Evolutionary conservation across 2,797 vertebrate species (phyloP).

Genomic region (Argyrosomus regius): DNA sequence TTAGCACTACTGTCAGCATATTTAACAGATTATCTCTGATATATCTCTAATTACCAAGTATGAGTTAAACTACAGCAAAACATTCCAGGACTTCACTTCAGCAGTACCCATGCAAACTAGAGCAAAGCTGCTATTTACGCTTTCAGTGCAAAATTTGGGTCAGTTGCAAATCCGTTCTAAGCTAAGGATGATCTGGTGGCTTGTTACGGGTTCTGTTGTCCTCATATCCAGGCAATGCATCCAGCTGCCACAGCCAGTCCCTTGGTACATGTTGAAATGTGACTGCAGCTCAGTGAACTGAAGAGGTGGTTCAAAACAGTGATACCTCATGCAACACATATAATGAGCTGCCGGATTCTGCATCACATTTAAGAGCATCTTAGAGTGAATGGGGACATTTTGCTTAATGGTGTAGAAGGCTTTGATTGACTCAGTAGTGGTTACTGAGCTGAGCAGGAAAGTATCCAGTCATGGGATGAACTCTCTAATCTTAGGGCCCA

Average conservation of each 20-base stretch:
- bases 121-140: constrained; percentile 36
- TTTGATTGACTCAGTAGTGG: background rate
- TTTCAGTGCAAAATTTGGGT: constrained; percentile 58
- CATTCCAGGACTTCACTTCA: background rate
- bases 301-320: background rate
- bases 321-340: background rate
- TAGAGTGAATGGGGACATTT: background rate
- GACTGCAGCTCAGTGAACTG: constrained; percentile 7
- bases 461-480: background rate
- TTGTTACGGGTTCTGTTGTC: constrained; percentile 30
- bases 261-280: constrained; percentile 17
- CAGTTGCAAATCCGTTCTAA: constrained; percentile 62
- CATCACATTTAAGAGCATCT: background rate
- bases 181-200: constrained; percentile 43
- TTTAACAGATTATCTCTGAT: constrained; percentile 6
- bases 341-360: constrained; percentile 9
- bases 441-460: background rate
- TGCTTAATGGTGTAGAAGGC: background rate
- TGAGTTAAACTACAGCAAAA: background rate
- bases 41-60: constrained; percentile 4
- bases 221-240: constrained; percentile 26
- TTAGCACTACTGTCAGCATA: constrained; percentile 5
- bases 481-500: background rate
- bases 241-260: constrained; percentile 32
- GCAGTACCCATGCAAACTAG: constrained; percentile 6